phyloP scores from a whole-genome alignment of 2,797 vertebrate genomes.

The Cuniculus paca region DNA sequence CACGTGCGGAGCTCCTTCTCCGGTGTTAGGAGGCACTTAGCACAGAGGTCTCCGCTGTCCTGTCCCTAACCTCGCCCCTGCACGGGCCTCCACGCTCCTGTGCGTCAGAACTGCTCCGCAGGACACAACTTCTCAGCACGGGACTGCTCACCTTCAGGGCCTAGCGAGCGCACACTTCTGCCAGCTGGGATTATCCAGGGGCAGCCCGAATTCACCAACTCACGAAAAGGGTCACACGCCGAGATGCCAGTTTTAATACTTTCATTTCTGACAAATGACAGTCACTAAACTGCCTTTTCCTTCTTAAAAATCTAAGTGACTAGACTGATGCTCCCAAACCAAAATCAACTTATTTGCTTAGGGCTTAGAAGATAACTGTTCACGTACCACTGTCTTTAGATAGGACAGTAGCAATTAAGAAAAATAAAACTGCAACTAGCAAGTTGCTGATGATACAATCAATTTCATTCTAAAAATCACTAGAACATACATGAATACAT shows the following conservation, averaged over 20 bases:
- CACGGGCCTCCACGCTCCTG: constrained; percentile 88
- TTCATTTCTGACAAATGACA: constrained; percentile 52
- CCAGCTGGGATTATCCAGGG: neutral
- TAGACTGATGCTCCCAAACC: neutral
- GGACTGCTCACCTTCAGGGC: too few relatives aligned
- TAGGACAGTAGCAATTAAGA: neutral
- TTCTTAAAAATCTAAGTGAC: constrained; percentile 48
- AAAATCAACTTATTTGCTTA: neutral
- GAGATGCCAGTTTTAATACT: neutral
- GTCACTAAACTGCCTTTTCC: neutral
- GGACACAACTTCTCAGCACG: constrained; percentile 89
- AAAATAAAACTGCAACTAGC: neutral
- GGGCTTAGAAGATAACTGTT: neutral
- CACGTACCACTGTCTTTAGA: neutral
- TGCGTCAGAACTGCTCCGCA: constrained; percentile 88
- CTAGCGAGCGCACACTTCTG: constrained; percentile 64
- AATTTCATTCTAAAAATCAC: constrained; percentile 4
- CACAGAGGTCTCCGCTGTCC: constrained; percentile 75
- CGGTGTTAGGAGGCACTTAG: constrained; percentile 23
- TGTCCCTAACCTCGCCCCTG: constrained; percentile 84
- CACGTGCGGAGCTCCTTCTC: neutral
- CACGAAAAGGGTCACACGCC: neutral
- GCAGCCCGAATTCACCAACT: neutral
- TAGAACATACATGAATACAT: neutral
- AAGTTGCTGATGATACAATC: neutral